phyloP scores from a whole-genome alignment of 2,888 invertebrate genomes.

The Stegophylla sp. region DNA sequence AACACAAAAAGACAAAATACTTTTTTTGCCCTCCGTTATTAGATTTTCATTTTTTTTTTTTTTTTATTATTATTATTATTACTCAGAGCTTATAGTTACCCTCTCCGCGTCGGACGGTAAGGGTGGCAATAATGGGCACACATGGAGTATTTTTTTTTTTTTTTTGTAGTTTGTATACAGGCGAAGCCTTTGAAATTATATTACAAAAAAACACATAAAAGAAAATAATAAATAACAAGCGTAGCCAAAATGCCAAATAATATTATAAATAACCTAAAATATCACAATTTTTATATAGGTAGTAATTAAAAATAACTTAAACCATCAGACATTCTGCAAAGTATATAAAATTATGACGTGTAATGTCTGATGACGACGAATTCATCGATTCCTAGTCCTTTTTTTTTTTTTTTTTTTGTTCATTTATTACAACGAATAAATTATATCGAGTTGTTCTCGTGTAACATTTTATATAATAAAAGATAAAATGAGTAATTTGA shows the following conservation, averaged over 20 bases:
- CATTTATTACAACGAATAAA: conserved; percentile 4
- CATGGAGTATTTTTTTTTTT: conserved; percentile 26
- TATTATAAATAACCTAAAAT: conserved; percentile 58
- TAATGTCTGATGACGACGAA: neutral
- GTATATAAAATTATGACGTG: conserved; percentile 1
- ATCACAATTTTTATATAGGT: conserved; percentile 57
- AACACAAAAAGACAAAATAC: conserved; percentile 18
- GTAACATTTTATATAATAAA: neutral
- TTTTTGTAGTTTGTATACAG: conserved; percentile 33
- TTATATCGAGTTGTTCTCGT: neutral
- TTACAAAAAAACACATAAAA: conserved; percentile 43
- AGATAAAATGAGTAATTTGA: conserved; percentile 20
- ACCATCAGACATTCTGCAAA: conserved; percentile 24
- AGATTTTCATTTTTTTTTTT: conserved; percentile 10
- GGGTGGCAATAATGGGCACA: conserved; percentile 55
- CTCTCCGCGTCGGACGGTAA: conserved; percentile 9
- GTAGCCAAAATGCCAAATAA: conserved; percentile 47
- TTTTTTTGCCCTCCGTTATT: conserved; percentile 43
- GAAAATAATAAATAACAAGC: conserved; percentile 57
- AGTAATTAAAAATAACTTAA: conserved; percentile 50
- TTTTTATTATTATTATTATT: no score
- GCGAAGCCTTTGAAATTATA: conserved; percentile 57
- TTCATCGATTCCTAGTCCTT: conserved; percentile 1
- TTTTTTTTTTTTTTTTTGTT: no score
- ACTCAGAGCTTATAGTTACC: conserved; percentile 43